Percentiles rank a stretch among this genome's conserved stretches.
These are phyloP conservation scores for Cremastinae sp. DNA, from an alignment of 2,888 invertebrate species.

Conservation along the genomic window DNA sequence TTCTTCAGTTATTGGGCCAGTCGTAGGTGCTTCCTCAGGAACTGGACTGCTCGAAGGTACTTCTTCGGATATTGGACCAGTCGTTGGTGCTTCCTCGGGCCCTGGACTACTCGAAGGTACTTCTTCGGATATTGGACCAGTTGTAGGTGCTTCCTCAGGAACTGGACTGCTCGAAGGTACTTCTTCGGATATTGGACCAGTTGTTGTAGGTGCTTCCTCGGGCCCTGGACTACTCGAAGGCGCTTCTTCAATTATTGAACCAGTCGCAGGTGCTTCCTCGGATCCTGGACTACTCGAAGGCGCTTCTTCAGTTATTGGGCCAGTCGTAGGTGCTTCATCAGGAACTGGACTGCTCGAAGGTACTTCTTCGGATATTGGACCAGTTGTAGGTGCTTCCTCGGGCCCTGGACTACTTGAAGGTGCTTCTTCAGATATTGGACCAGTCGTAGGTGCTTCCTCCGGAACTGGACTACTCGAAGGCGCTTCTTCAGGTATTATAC, in stretches of 20 bases:
- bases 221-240: no score
- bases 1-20: slow-evolving; percentile 20
- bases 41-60: no score
- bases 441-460: not conserved
- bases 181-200: slow-evolving; percentile 20
- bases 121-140: no score
- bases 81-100: slow-evolving; percentile 11
- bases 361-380: slow-evolving; percentile 2
- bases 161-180: not conserved
- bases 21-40: slow-evolving; percentile 14
- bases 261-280: not conserved
- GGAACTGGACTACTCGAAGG: not conserved
- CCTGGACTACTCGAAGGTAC: slow-evolving; percentile 14
- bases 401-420: not conserved
- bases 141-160: no score
- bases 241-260: no score
- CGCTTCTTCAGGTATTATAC: slow-evolving; percentile 20
- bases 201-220: slow-evolving; percentile 19
- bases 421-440: not conserved
- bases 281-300: no score
- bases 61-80: no score
- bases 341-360: slow-evolving; percentile 7
- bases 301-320: not conserved
- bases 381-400: not conserved
- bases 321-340: slow-evolving; percentile 11